Evolutionary conservation across 2,797 vertebrate species (phyloP).

Genomic region (Atherinosoma microstoma): DNA sequence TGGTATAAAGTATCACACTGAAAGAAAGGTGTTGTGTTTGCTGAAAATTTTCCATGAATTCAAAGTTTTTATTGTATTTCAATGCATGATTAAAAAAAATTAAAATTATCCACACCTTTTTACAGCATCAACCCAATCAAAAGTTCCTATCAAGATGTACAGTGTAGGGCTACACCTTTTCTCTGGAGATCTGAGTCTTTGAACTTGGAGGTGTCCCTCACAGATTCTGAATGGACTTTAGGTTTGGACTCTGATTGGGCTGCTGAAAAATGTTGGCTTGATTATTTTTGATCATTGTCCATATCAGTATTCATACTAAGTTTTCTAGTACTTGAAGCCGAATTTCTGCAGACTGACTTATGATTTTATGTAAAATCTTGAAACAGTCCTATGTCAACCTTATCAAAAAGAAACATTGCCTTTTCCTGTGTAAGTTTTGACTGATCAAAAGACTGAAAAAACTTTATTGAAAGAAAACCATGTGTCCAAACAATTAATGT

Average conservation of each 20-base stretch:
- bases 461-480: background rate
- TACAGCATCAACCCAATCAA: background rate
- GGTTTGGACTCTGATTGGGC: background rate
- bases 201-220: background rate
- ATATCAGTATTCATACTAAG: background rate
- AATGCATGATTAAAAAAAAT: background rate
- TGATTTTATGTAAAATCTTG: background rate
- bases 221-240: background rate
- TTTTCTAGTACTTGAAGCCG: background rate
- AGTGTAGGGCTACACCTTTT: background rate
- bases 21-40: background rate
- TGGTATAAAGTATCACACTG: background rate
- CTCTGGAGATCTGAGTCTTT: background rate
- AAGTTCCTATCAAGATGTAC: background rate
- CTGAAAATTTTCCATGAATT: too few species aligned
- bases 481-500: background rate
- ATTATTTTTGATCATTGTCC: background rate
- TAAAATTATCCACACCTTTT: background rate
- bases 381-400: background rate
- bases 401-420: background rate
- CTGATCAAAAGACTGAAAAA: background rate
- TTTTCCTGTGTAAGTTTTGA: background rate
- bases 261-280: background rate
- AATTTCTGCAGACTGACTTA: background rate
- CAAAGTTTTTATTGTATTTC: background rate